Percentiles rank a stretch among this genome's conserved stretches.
phyloP scores from a whole-genome alignment of 2,888 invertebrate species.

The Smittia sp. region DNA sequence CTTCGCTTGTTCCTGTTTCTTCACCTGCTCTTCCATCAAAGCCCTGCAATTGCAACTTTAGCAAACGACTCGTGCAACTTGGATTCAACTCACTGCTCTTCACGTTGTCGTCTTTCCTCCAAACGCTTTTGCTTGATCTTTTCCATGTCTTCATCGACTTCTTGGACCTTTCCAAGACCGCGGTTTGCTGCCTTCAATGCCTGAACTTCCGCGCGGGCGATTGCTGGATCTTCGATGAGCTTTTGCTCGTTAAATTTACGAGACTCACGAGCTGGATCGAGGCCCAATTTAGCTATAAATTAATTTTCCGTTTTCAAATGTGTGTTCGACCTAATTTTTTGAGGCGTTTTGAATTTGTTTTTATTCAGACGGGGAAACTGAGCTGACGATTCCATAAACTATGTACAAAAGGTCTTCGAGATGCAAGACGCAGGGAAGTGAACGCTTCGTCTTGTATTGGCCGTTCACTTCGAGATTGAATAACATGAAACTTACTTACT shows the following conservation, averaged over 20 bases:
- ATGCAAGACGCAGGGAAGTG: neutral
- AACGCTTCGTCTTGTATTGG: neutral
- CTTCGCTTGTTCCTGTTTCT: slow-evolving; percentile 57
- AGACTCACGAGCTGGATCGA: slow-evolving; percentile 62
- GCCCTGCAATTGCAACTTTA: slow-evolving; percentile 50
- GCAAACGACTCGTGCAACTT: slow-evolving; percentile 39
- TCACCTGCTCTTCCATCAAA: slow-evolving; percentile 59
- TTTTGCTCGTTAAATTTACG: slow-evolving; percentile 64
- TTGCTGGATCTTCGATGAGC: slow-evolving; percentile 60
- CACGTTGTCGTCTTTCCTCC: slow-evolving; percentile 57
- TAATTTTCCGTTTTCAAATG: neutral
- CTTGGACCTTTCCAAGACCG: slow-evolving; percentile 24
- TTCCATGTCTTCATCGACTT: slow-evolving; percentile 47
- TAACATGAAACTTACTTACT: neutral
- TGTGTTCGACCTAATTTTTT: neutral
- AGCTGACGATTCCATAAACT: neutral
- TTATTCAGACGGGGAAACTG: neutral
- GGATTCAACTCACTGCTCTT: slow-evolving; percentile 48
- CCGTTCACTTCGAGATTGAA: neutral
- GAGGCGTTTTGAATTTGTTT: neutral
- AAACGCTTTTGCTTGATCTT: slow-evolving; percentile 58
- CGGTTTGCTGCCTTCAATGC: slow-evolving; percentile 16
- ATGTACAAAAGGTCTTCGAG: neutral
- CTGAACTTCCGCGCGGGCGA: slow-evolving; percentile 51
- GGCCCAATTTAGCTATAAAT: slow-evolving; percentile 60